Conservation (phyloP, 1,140 invertebrate genomes). For the Heliconius eleuchia region DNA sequence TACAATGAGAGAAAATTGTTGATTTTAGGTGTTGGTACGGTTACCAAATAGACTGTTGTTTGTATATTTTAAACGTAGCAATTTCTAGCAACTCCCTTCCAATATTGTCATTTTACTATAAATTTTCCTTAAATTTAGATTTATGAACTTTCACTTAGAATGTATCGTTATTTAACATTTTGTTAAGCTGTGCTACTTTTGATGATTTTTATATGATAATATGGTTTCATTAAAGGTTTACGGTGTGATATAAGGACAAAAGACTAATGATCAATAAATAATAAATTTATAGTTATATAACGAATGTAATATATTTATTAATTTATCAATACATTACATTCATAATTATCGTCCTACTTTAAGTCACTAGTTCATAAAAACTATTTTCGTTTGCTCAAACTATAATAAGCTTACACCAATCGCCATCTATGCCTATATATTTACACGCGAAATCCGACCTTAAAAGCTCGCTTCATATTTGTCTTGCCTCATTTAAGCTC, state of each 20-base stretch:
- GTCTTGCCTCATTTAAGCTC: constrained; percentile 36
- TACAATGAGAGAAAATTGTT: constrained; percentile 1
- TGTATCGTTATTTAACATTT: not conserved
- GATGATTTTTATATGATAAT: not conserved
- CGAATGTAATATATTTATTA: not conserved
- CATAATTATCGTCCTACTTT: constrained; percentile 23
- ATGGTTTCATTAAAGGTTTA: not conserved
- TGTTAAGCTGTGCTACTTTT: not conserved
- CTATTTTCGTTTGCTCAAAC: constrained; percentile 32
- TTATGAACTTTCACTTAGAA: not conserved
- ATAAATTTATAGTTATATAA: no score
- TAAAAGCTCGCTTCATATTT: constrained; percentile 38
- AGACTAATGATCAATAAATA: not conserved
- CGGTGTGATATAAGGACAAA: not conserved
- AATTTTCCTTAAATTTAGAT: not conserved
- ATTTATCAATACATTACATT: constrained; percentile 13
- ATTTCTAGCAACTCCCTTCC: not conserved
- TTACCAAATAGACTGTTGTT: not conserved
- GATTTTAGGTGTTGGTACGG: not conserved
- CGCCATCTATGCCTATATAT: constrained; percentile 22
- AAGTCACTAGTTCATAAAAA: constrained; percentile 25
- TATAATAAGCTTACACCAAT: constrained; percentile 18
- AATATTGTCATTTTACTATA: not conserved
- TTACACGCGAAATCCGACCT: constrained; percentile 32
- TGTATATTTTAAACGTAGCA: not conserved